Base-by-base conservation (phyloP, 2,888 invertebrate genomes). In the Heliconius hortense region DNA sequence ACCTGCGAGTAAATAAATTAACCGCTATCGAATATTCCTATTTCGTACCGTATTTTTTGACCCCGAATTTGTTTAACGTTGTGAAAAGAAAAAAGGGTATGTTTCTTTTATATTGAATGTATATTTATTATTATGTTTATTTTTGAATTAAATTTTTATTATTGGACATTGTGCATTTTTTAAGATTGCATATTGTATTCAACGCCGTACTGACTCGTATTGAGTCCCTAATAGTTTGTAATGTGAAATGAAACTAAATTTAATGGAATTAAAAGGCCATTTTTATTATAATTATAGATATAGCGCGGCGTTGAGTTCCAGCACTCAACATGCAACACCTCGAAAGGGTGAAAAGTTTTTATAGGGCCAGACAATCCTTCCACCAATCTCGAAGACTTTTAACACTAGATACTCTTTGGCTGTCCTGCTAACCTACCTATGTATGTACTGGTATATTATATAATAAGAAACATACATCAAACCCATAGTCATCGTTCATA, bases 1-100 rank as follows among this genome's bases (percentile, higher is more conserved):
- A 83, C 84, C 86, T 83, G 86, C 81, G 85, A 86, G 90, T 90
- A 90, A 91, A 91, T 91, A 91, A 90, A 91, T 91, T 91, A 90
- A 89, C 89, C 86, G 84, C 85, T 85, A 88, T 88, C 88, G 88
- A 88, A 90, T 89, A 89, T 89, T 88, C 89, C 86, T 83, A 83
- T 86, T 87, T 83, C 80, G 77, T 77, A 81, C 80, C 75, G 79
- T 80, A 80, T 74, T 76, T 48, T 73, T 77, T 67, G 77, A 74
- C 72, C 74, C 76, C 71, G 74, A 79, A 71, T 79, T 48, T 48
- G 66, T 76, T 78, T 28, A 59, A 71, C 64, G 11, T 69, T 70
- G 75, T 72, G 28, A 31, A 26, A 48, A 62, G 62, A 59, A 62
- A 60, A 72, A 24, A 60, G 4, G 24, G 11, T 21, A 21, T n/a